Percentiles rank a stretch among this genome's conserved stretches.
Conservation (phyloP, 2,888 invertebrate species). For the Protophormia terraenovae region DNA sequence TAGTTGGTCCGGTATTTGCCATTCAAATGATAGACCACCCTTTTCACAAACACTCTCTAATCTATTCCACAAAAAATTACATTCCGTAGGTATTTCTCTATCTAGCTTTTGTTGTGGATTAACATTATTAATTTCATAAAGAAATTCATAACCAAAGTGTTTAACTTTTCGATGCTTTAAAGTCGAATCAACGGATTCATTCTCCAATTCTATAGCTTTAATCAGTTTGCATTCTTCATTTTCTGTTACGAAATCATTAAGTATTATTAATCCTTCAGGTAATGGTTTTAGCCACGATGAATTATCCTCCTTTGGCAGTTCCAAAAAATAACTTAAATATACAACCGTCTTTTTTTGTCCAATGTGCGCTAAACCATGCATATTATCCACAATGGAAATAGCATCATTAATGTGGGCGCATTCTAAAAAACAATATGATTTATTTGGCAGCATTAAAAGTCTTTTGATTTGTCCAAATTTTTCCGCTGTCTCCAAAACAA, state of each 20-base stretch:
- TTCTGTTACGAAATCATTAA: constrained; percentile 87
- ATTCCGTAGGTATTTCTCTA: constrained; percentile 87
- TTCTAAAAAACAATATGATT: constrained; percentile 90
- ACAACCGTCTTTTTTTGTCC: constrained; percentile 84
- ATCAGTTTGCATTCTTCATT: constrained; percentile 86
- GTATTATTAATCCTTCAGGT: constrained; percentile 87
- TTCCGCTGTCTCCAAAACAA: constrained; percentile 83
- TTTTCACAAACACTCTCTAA: constrained; percentile 81
- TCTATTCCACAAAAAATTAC: constrained; percentile 84
- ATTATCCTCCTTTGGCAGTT: constrained; percentile 70
- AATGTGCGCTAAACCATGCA: constrained; percentile 84
- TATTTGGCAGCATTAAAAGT: constrained; percentile 88
- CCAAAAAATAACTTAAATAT: constrained; percentile 83
- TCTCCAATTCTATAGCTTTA: constrained; percentile 63
- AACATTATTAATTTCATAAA: constrained; percentile 93
- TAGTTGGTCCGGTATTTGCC: constrained; percentile 87
- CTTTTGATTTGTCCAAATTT: constrained; percentile 83
- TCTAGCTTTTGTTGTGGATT: constrained; percentile 86
- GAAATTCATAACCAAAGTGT: constrained; percentile 96
- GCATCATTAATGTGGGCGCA: constrained; percentile 83
- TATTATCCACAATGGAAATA: constrained; percentile 82
- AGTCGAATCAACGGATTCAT: constrained; percentile 70
- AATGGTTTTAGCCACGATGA: constrained; percentile 78
- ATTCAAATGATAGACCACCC: constrained; percentile 75
- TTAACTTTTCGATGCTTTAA: constrained; percentile 92